These are phyloP conservation scores for Trypoxylon attenuatum DNA, from an alignment of 2,888 invertebrate species.

Conservation along the genomic window DNA sequence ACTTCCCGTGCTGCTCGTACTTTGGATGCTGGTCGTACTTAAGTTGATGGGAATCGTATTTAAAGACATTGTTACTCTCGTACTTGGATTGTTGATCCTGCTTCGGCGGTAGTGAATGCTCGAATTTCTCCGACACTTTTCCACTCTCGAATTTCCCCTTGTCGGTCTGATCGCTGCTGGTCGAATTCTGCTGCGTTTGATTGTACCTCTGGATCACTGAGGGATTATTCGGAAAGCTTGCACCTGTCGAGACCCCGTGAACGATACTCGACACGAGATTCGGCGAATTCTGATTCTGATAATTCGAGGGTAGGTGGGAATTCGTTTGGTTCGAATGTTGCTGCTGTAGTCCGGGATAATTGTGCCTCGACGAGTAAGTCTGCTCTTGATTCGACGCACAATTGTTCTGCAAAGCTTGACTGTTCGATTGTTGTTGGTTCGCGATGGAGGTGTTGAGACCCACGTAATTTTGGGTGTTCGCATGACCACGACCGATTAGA, in stretches of 20 bases:
- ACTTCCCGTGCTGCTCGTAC: conserved; percentile 53
- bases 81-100: conserved; percentile 62
- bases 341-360: conserved; percentile 35
- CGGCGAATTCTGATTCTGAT: conserved; percentile 57
- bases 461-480: conserved; percentile 52
- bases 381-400: conserved; percentile 52
- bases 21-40: conserved; percentile 54
- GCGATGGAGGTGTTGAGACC: conserved; percentile 35
- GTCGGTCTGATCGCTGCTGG: conserved; percentile 33
- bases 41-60: conserved; percentile 56
- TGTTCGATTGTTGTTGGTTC: conserved; percentile 46
- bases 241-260: conserved; percentile 31
- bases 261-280: conserved; percentile 44
- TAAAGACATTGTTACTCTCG: conserved; percentile 54
- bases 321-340: conserved; percentile 37
- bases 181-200: conserved; percentile 45
- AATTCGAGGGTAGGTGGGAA: conserved; percentile 34
- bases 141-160: conserved; percentile 58
- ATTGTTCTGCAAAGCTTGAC: conserved; percentile 28
- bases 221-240: conserved; percentile 45
- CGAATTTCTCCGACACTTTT: conserved; percentile 62
- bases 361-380: conserved; percentile 54
- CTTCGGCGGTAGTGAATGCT: conserved; percentile 45
- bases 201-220: conserved; percentile 54
- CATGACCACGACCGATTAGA: conserved; percentile 67